These are phyloP conservation scores for Pipa parva DNA, from an alignment of 2,113 vertebrate genomes.

Conservation along the genomic window DNA sequence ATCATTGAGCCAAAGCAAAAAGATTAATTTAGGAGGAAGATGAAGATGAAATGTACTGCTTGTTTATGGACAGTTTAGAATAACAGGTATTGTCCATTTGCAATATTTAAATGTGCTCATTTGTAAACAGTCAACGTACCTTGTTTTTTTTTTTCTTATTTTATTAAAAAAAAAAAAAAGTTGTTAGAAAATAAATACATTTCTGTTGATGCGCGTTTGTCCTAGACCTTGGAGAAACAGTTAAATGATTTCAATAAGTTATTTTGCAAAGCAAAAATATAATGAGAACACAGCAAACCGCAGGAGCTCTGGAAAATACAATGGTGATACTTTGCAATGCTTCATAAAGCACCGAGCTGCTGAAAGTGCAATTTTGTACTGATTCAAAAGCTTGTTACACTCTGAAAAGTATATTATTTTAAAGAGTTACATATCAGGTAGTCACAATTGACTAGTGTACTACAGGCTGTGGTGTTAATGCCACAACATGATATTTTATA, in stretches of 20 bases:
- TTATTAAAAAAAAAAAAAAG: neutral
- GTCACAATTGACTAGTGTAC: neutral
- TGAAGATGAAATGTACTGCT: conserved; percentile 17
- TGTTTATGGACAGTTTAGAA: conserved; percentile 3
- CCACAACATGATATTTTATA: too few species aligned
- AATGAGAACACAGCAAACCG: neutral
- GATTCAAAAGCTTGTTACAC: neutral
- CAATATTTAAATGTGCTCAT: neutral
- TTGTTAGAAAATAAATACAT: too few species aligned
- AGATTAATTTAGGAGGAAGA: conserved; percentile 17
- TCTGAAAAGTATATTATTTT: neutral
- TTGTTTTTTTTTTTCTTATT: neutral
- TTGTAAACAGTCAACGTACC: conserved; percentile 1
- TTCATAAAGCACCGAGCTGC: neutral
- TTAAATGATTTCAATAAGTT: neutral
- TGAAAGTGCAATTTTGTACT: neutral
- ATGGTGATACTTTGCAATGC: neutral
- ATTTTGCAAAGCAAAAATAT: neutral
- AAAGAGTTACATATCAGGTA: neutral
- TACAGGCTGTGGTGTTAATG: too few species aligned
- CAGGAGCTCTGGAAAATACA: neutral
- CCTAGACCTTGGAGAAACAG: too few species aligned
- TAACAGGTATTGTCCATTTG: conserved; percentile 11
- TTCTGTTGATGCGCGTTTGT: too few species aligned
- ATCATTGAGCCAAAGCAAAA: neutral